Percentiles rank a stretch among this genome's conserved stretches.
These are phyloP conservation scores for Caenorhabditis japonica DNA, from an alignment of 2,888 invertebrate species.

Conservation along the genomic window DNA sequence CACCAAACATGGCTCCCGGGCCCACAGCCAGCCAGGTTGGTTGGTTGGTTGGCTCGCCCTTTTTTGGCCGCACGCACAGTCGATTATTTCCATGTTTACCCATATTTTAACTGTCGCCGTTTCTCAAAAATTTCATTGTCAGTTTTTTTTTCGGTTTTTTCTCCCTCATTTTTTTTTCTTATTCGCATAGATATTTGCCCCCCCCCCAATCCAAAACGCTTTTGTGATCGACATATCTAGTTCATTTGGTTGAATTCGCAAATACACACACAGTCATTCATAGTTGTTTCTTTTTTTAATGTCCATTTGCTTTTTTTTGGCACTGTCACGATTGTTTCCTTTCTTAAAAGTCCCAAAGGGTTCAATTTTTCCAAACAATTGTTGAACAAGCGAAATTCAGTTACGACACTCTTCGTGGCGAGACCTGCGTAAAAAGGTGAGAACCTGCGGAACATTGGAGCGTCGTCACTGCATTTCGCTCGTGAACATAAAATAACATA, in stretches of 20 bases:
- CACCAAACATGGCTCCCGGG: conserved; percentile 26
- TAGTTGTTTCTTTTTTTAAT: not conserved
- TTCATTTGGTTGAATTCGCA: conserved; percentile 9
- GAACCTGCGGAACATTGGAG: too few relatives aligned
- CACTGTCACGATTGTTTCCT: too few relatives aligned
- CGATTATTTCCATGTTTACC: conserved; percentile 49
- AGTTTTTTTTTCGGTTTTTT: conserved; percentile 13
- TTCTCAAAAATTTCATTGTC: conserved; percentile 10
- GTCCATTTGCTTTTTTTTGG: conserved; percentile 3
- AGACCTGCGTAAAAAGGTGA: too few relatives aligned
- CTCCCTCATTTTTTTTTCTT: not conserved
- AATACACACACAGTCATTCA: conserved; percentile 5
- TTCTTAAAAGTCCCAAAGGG: too few relatives aligned
- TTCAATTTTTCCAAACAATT: too few relatives aligned
- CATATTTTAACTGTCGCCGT: conserved; percentile 29
- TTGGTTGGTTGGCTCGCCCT: conserved; percentile 43
- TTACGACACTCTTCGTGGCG: too few relatives aligned
- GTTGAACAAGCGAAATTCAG: too few relatives aligned
- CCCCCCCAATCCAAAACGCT: conserved; percentile 6
- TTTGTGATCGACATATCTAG: conserved; percentile 6
- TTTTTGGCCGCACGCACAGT: conserved; percentile 29
- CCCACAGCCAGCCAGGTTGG: conserved; percentile 35
- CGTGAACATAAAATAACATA: too few relatives aligned
- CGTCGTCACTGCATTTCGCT: too few relatives aligned
- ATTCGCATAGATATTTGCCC: conserved; percentile 1